Base-by-base conservation (phyloP, 2,888 invertebrate species). In the Ormyrus labotus region DNA sequence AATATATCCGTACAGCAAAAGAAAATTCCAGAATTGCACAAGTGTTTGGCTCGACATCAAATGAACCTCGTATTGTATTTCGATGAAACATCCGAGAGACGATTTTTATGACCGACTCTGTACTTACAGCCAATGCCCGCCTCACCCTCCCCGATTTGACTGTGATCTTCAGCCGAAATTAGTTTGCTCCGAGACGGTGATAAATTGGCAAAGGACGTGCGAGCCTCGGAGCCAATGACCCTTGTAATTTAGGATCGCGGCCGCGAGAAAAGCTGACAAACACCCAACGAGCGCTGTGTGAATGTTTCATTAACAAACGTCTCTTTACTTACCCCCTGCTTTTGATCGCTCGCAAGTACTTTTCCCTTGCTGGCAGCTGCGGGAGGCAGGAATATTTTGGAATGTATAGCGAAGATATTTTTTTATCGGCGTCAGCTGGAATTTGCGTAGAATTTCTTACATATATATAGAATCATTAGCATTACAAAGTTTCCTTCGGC, bases 301-400 rank as follows among this genome's bases (percentile, higher is more conserved):
- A 51, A 34, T 11, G 34, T 60, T 71, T 71, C 71, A 71, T 71
- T 71, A 71, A 60, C 60, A 6, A 19, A 34, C 13, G 6, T 58
- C 57, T 71, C 60, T 60, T 70, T 60, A 70, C 51, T 70, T 60
- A 50, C 48, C 48, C 7, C 7, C n/a, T 13, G 2, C 10, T 57
- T 57, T 48, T 48, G 58, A 48, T 67, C 48, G 6, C 5, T 53
- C 6, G 51, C 50, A 34, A 34, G 34, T 7, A 6, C 51, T 19
- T 50, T 65, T 6, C 9, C n/a, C 13, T 13, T 65, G n/a, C 8
- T n/a, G n/a, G 6, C 61, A 34, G 34, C 34, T 34, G 34, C 34
- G 34, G 34, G 34, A 34, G 34, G 34, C 34, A 34, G 34, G 34
- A 34, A 34, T 34, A 34, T 34, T 34, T 34, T 34, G 34, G 34